Base-by-base conservation (phyloP, 2,113 vertebrate species). In the Physeter macrocephalus region DNA sequence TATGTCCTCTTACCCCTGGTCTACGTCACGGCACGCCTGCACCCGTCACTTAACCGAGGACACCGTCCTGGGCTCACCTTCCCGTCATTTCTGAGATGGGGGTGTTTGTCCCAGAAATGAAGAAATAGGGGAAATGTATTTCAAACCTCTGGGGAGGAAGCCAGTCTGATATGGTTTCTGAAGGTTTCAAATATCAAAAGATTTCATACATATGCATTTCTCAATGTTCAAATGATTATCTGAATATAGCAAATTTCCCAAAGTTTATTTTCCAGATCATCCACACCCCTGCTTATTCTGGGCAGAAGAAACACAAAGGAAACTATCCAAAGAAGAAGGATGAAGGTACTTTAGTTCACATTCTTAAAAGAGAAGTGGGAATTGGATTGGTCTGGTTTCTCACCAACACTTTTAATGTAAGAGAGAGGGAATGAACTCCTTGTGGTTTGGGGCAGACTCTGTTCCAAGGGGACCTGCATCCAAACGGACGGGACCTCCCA, bases 301-400 rank as follows among this genome's bases (percentile, higher is more conserved):
- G 46, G 23, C 34, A n/a, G 23, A 57, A 36, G 27, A 39, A 6
- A 23, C 36, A 31, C 15, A 18, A 67, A 49, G 5, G 41, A 43
- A 18, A 27, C 15, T 49, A 17, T 13, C 13, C 29, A 14, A 2
- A 13, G 39, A 23, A 13, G 36, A 23, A 39, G 20, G 34, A 25
- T 2, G 31, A 10, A 34, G 17, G 12, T 20, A 6, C 25, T 21
- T 34, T 10, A 2, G 29, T 1, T 9, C 13, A 0, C 0, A 21
- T 57, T 59, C 36, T 84, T 64, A 8, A 0, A 25, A 25, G 29
- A 39, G 52, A 15, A 3, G 27, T 0, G 15, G 29, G 17, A 5
- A 4, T 0, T 8, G 61, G 49, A 36, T 0, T 8, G 27, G 20
- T 31, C n/a, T 13, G 12, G 1, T 8, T 57, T 34, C 52, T 77